Conservation (phyloP, 2,888 invertebrate genomes). For the Hofmannophila pseudospretella region DNA sequence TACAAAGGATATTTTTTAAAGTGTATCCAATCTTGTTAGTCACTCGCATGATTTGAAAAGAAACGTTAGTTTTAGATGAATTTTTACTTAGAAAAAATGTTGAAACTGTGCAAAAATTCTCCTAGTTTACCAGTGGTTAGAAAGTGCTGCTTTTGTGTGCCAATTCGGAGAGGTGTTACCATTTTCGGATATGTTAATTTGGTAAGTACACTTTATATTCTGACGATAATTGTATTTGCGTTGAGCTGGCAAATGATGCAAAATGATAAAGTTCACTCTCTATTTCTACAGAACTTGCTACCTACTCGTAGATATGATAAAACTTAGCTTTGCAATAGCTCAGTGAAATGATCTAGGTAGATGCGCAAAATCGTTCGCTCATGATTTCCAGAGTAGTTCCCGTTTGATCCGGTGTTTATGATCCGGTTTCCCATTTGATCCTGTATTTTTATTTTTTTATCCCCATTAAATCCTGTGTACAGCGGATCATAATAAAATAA, state of each 20-base stretch:
- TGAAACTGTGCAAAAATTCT: slow-evolving; percentile 33
- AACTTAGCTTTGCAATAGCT: not conserved
- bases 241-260: not conserved
- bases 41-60: slow-evolving; percentile 18
- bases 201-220: slow-evolving; percentile 31
- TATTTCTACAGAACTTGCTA: not conserved
- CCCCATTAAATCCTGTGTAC: too few species aligned
- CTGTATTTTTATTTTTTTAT: too few species aligned
- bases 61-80: slow-evolving; percentile 11
- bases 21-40: slow-evolving; percentile 21
- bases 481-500: too few species aligned
- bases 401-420: too few species aligned
- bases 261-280: not conserved
- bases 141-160: slow-evolving; percentile 57
- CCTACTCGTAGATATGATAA: not conserved
- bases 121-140: slow-evolving; percentile 34
- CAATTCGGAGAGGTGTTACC: slow-evolving; percentile 45
- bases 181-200: slow-evolving; percentile 56
- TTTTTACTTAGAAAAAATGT: slow-evolving; percentile 12
- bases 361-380: too few species aligned
- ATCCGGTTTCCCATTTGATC: too few species aligned
- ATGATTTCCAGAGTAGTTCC: too few species aligned
- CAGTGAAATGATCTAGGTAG: too few species aligned
- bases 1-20: slow-evolving; percentile 19
- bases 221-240: too few species aligned